These are phyloP conservation scores for Lineus longissimus DNA, from an alignment of 1,140 invertebrate species.

Conservation along the genomic window DNA sequence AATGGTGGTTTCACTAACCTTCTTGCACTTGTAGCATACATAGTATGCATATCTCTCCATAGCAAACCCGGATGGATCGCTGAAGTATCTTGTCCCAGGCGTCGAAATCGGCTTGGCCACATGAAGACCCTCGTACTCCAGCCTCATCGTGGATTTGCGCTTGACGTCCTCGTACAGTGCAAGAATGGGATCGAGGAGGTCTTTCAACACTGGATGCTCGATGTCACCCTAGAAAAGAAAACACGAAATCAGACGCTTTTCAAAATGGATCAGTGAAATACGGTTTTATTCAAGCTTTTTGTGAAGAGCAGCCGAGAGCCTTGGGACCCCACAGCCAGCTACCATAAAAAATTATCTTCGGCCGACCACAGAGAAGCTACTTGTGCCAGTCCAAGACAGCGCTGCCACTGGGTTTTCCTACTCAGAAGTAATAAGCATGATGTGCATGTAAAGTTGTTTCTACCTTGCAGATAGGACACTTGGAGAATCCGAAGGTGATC, in stretches of 20 bases:
- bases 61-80: slow-evolving; percentile 81
- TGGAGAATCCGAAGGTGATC: slow-evolving; percentile 93
- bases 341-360: too few relatives aligned
- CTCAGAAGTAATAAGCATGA: too few relatives aligned
- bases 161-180: slow-evolving; percentile 83
- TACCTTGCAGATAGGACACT: slow-evolving; percentile 96
- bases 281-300: too few relatives aligned
- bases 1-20: slow-evolving; percentile 58
- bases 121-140: slow-evolving; percentile 93
- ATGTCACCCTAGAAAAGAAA: slow-evolving; percentile 65
- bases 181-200: slow-evolving; percentile 75
- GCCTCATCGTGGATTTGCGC: slow-evolving; percentile 88
- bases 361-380: too few relatives aligned
- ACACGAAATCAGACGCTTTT: too few relatives aligned
- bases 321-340: too few relatives aligned
- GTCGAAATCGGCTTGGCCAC: slow-evolving; percentile 69
- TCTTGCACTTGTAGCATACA: slow-evolving; percentile 95
- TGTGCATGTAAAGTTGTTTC: too few relatives aligned
- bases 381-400: too few relatives aligned
- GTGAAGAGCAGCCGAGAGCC: too few relatives aligned
- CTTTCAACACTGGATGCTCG: slow-evolving; percentile 72
- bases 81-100: slow-evolving; percentile 64
- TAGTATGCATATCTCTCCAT: slow-evolving; percentile 99
- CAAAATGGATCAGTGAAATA: too few relatives aligned
- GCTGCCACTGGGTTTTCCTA: too few relatives aligned